Base-by-base conservation (phyloP, 1,140 invertebrate genomes). In the Reticulitermes speratus region DNA sequence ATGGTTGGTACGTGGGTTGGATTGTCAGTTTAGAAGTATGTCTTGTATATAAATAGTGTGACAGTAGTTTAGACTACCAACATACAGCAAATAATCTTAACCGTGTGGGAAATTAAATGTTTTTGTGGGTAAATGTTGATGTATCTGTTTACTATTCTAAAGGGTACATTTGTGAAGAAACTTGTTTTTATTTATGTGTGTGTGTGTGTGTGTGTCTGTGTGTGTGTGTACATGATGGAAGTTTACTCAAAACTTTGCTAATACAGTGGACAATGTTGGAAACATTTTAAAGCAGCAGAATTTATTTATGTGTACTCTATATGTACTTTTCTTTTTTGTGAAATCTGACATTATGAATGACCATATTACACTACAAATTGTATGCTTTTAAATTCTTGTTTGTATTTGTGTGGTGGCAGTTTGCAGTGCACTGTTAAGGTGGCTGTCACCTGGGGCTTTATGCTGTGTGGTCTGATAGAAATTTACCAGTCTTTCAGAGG, bases 31-130 rank as follows among this genome's bases (percentile, higher is more conserved):
- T 25, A 75, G 65, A 25, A 75, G 65, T 75, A 30, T 75, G 65
- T 75, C n/a, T n/a, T 75, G 65, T 75, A 75, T 75, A 75, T 75
- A 75, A 75, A n/a, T 8, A 30, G n/a, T 30, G 3, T 75, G 25
- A 30, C n/a, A 75, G n/a, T 75, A 30, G 25, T 75, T 30, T 75
- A 75, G 65, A n/a, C 65, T 75, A 25, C 16, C 9, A 16, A n/a
- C 7, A 25, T n/a, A 75, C 21, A 85, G 6, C 48, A 16, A 86
- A n/a, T 69, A 81, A 65, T 55, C n/a, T 69, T 38, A 30, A 59
- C 44, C 85, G 52, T 23, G 55, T 86, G 30, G 65, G n/a, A 48
- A 69, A 45, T 38, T 45, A 45, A 85, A 44, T 85, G 84, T 38
- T 81, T 38, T 75, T 86, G 30, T 65, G 30, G 44, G 83, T 45